Base-by-base conservation (phyloP, 2,113 vertebrate genomes). In the Syngnathus scovelli region DNA sequence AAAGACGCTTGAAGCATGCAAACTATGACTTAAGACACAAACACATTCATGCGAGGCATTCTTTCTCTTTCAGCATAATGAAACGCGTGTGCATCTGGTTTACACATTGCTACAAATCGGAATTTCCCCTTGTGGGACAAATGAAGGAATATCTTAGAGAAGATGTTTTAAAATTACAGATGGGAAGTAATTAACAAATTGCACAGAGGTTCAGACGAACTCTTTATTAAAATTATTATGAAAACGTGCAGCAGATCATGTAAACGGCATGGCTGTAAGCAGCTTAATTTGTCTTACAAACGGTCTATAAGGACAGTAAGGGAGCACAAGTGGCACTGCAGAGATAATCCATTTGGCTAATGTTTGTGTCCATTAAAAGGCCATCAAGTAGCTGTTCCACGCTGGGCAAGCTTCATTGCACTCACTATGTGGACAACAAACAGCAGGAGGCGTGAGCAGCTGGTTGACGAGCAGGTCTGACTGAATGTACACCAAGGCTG, bases 331-430 rank as follows among this genome's bases (percentile, higher is more conserved):
- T 13, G 18, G 41, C 5, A 46, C 19, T 43, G 27, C 56, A 60
- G 39, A 37, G 51, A 67, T 56, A 33, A 60, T 61, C 37, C 27
- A 69, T 71, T 44, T 66, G 61, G 37, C 21, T 71, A 69, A 78
- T 74, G 76, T 36, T 38, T 33, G 46, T 70, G 59, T 55, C 43
- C 65, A 76, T 71, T 76, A 76, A 80, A 66, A 80, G 48, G 27
- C 37, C 61, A 66, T 80, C 65, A 71, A 62, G 37, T 41, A 21
- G 73, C 49, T 5, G 15, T 13, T 61, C 27, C 54, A 67, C 7
- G 54, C 27, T 64, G 52, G 71, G 38, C 64, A 54, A 46, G 52
- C 72, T 65, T 60, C 2, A 15, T 36, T 61, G 38, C 43, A 12
- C 37, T 13, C 46, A 43, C 37, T 16, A 48, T 21, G 64, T 64